A percentile compares a stretch with the other conserved stretches of the same genome.
phyloP scores from a whole-genome alignment of 2,888 invertebrate species.

The Zhuqinia jingwanae region DNA sequence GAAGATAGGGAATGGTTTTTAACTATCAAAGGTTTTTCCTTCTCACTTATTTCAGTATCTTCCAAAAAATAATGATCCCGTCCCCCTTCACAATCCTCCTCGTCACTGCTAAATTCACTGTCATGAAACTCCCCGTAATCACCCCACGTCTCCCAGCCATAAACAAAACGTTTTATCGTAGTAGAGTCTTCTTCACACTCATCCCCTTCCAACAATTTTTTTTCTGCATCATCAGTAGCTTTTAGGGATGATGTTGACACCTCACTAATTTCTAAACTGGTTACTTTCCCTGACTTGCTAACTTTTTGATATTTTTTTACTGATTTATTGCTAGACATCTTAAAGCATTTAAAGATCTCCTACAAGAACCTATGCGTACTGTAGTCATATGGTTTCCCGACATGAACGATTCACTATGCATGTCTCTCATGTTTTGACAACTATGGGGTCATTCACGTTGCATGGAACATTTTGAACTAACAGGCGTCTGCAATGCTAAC shows the following conservation, averaged over 20 bases:
- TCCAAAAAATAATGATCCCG: not conserved
- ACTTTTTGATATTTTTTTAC: not conserved
- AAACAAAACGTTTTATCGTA: not conserved
- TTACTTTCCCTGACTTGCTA: not conserved
- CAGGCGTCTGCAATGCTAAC: too few species aligned
- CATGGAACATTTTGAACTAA: too few species aligned
- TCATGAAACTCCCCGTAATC: constrained; percentile 24
- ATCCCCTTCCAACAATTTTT: not conserved
- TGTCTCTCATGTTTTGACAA: too few species aligned
- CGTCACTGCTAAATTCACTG: constrained; percentile 44
- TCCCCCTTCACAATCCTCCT: not conserved
- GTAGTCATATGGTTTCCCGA: too few species aligned
- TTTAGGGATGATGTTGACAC: not conserved
- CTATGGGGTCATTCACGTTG: too few species aligned
- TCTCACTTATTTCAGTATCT: not conserved
- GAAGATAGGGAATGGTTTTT: not conserved
- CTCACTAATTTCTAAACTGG: not conserved
- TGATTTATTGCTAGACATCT: not conserved
- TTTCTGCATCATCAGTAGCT: not conserved
- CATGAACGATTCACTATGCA: too few species aligned
- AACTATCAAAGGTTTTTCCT: not conserved
- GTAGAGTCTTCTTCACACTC: not conserved
- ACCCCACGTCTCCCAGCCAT: constrained; percentile 54
- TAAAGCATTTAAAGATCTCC: too few species aligned
- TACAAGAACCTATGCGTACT: too few species aligned